A percentile compares a stretch with the other conserved stretches of the same genome.
Conservation (phyloP, 2,113 vertebrate genomes). For the Anthoscopus minutus region DNA sequence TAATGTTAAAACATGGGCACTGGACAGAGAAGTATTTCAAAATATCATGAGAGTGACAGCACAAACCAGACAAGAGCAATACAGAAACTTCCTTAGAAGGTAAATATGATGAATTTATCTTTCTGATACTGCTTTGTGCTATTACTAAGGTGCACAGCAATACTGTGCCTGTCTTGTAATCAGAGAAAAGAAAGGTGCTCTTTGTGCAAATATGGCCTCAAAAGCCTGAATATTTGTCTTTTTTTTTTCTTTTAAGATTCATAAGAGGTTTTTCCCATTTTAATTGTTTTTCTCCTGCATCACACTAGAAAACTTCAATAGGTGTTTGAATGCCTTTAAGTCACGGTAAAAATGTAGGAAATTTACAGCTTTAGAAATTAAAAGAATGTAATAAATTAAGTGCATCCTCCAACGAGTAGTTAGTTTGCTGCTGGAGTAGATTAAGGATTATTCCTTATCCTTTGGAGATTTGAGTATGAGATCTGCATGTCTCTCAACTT, state of each 20-base stretch:
- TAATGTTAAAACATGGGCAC: conserved; percentile 84
- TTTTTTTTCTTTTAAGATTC: background rate
- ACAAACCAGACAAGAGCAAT: conserved; percentile 85
- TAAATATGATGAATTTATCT: conserved; percentile 33
- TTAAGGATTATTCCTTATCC: background rate
- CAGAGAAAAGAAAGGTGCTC: background rate
- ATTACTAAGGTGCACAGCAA: background rate
- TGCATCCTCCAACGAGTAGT: background rate
- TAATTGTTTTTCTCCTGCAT: background rate
- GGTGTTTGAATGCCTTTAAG: background rate
- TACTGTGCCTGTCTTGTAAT: background rate
- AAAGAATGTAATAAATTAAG: background rate
- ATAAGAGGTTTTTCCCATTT: background rate
- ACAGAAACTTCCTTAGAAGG: conserved; percentile 90
- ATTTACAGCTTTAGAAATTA: background rate
- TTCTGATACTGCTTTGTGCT: background rate
- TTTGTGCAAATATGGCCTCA: background rate
- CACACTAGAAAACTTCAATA: background rate
- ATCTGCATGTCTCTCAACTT: background rate
- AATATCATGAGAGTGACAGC: conserved; percentile 94
- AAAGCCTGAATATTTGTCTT: background rate
- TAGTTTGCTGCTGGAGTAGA: background rate
- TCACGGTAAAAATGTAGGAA: background rate
- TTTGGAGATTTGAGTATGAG: background rate
- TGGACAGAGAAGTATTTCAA: conserved; percentile 91